Evolutionary conservation across 92 coral and sea anemone species (phyloP), one percentile per base, ranked within the genome.

Genomic region (Siderastrea siderea): DNA sequence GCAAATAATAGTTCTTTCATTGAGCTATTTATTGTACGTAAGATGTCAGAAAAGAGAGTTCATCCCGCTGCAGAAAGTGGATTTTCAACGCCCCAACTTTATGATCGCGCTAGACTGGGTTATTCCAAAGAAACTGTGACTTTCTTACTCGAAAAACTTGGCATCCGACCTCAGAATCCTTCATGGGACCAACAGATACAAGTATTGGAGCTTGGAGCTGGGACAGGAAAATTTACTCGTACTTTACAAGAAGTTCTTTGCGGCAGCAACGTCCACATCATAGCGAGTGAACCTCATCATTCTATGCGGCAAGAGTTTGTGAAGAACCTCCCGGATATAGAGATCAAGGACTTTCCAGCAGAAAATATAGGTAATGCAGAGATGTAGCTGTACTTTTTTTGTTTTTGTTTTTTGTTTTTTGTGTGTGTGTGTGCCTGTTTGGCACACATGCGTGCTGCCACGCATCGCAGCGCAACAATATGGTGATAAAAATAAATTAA

Each of bases 211-310:
- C 69, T 94, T 1, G 97, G 99, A n/a, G 83, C 97, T 5, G 99
- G 99, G 8, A 96, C 99, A 7, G 99, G 99, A 47, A 92, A 85
- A 70, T 96, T 96, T 47, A 96, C 99, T 15, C 84, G 92, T 12
- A 92, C 75, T 1, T 73, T 94, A 80, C 47, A 76, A 10, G 83
- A 88, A 47, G 95, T 84, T 14, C 90, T 96, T 67, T 78, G 77
- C 6, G 78, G 65, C 9, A 83, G 67, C 38, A 26, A 78, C 11
- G 67, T 86, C 14, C 66, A 88, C 44, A 87, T 87, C 78, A 78
- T 89, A 16, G 83, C 99, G 4, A 94, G 95, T 13, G 97, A 96
- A 68, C 90, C 98, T 2, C 26, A 79, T 5, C 71, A 72, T 11
- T 89, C 84, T 6, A 94, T 92, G 98, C 92, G 95, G 12, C 93